phyloP scores from a whole-genome alignment of 2,888 invertebrate species.

The Dorcus parallelipipedus region DNA sequence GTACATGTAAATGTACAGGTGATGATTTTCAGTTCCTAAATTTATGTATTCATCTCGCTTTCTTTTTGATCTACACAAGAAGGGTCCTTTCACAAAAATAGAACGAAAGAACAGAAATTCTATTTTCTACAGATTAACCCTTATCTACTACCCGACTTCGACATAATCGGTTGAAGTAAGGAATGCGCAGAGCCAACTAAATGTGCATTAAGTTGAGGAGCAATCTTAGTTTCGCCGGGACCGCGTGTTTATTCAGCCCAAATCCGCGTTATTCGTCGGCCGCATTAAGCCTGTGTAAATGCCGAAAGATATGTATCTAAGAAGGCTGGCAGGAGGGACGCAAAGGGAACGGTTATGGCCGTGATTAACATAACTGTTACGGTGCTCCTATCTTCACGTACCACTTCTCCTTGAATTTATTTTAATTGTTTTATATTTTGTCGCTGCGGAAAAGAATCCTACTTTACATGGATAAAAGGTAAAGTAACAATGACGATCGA shows the following conservation, averaged over 20 bases:
- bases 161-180: conserved; percentile 5
- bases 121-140: not conserved
- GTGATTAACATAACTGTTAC: conserved; percentile 12
- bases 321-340: not conserved
- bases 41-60: too few species aligned
- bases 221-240: not conserved
- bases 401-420: too few species aligned
- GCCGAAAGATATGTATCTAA: conserved; percentile 11
- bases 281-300: conserved; percentile 11
- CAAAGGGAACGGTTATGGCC: conserved; percentile 7
- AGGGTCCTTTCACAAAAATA: too few species aligned
- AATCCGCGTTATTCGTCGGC: conserved; percentile 8
- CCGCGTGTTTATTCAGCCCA: conserved; percentile 5
- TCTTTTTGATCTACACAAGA: too few species aligned
- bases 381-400: not conserved
- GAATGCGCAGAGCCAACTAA: conserved; percentile 4
- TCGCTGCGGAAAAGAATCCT: not conserved
- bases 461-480: too few species aligned
- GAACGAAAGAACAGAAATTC: too few species aligned
- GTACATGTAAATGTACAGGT: too few species aligned
- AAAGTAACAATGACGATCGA: too few species aligned
- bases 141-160: not conserved
- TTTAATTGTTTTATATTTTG: too few species aligned
- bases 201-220: conserved; percentile 7
- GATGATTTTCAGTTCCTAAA: too few species aligned